A percentile compares a stretch with the other conserved stretches of the same genome.
These are phyloP conservation scores for Pocillopora damicornis DNA, from an alignment of 64 coral and sea anemone genomes.

Conservation along the genomic window DNA sequence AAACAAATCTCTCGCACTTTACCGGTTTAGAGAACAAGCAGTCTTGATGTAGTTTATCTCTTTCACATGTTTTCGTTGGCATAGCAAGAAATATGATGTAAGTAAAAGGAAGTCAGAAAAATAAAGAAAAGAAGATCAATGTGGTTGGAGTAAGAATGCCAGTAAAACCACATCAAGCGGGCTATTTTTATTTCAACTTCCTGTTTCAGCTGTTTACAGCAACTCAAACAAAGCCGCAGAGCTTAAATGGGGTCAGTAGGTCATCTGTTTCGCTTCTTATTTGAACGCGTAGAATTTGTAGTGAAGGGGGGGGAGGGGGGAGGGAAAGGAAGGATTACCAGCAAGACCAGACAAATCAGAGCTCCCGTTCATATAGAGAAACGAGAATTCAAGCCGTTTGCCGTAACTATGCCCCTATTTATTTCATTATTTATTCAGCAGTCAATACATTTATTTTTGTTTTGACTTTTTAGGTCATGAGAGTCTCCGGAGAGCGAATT, in stretches of 20 bases:
- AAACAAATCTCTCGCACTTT: no score
- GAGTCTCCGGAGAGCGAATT: no score
- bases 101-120: not conserved
- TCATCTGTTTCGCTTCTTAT: not conserved
- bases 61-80: not conserved
- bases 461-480: no score
- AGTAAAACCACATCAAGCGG: no score
- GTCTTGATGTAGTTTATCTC: not conserved
- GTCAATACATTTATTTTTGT: no score
- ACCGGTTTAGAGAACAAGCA: not conserved
- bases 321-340: no score
- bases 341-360: no score
- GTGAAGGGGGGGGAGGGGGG: not conserved
- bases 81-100: not conserved
- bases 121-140: not conserved
- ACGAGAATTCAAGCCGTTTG: no score
- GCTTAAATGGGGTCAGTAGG: slow-evolving; percentile 6
- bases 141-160: no score
- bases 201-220: not conserved
- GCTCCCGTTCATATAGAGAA: no score
- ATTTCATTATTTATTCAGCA: no score
- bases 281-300: not conserved
- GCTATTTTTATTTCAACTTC: slow-evolving; percentile 25
- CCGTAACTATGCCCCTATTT: no score
- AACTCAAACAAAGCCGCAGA: not conserved